A percentile compares a stretch with the other conserved stretches of the same genome.
Evolutionary conservation across 2,113 vertebrate genomes (phyloP).

Genomic region (Choloepus hoffmanni): DNA sequence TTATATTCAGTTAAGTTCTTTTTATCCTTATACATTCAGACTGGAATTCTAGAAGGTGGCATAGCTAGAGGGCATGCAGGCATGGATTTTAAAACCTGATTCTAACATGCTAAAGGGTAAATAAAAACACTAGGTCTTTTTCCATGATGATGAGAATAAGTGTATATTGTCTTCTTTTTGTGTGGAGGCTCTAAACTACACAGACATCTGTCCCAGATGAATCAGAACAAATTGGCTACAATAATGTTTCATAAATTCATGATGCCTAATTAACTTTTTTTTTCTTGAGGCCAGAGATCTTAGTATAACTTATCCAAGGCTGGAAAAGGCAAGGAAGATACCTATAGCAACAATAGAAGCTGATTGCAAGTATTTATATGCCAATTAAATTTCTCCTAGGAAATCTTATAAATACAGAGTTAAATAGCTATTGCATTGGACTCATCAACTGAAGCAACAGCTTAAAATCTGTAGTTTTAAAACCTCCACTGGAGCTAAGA

Average conservation of each 20-base stretch:
- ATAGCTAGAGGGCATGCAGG: not conserved
- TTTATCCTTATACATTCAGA: not conserved
- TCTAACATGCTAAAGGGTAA: not conserved
- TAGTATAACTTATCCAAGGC: constrained; percentile 55
- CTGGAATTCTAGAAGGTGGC: not conserved
- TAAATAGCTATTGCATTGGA: not conserved
- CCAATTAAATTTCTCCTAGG: constrained; percentile 63
- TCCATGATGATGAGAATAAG: not conserved
- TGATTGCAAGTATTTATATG: constrained; percentile 37
- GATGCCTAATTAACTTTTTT: constrained; percentile 75
- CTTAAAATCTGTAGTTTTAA: constrained; percentile 41
- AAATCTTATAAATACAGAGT: not conserved
- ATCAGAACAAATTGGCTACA: constrained; percentile 67
- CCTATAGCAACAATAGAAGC: constrained; percentile 55
- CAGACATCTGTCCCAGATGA: not conserved
- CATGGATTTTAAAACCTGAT: not conserved
- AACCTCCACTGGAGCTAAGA: constrained; percentile 7
- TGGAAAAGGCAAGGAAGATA: not conserved
- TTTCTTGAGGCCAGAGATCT: constrained; percentile 72
- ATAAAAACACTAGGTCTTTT: not conserved
- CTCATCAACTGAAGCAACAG: not conserved
- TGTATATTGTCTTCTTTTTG: not conserved
- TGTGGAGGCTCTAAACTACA: constrained; percentile 41
- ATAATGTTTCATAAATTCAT: constrained; percentile 38
- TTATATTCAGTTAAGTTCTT: not conserved